A percentile compares a stretch with the other conserved stretches of the same genome.
Evolutionary conservation across 2,888 invertebrate genomes (phyloP).

Genomic region (Dendrolimus pini): DNA sequence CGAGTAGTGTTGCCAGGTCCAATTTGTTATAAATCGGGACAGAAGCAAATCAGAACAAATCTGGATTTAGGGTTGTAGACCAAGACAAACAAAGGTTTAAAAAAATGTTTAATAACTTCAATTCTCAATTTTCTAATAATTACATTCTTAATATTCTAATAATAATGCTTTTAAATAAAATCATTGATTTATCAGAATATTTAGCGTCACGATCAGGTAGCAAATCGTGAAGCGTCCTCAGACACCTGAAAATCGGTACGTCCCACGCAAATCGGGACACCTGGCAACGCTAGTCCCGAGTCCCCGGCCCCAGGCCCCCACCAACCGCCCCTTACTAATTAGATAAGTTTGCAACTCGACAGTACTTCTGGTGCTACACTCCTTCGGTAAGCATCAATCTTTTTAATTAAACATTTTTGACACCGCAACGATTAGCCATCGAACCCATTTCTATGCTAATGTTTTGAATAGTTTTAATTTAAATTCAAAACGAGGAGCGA

Average conservation of each 20-base stretch:
- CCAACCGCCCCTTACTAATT: slow-evolving; percentile 63
- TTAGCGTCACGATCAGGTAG: no score
- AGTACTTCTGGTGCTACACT: slow-evolving; percentile 71
- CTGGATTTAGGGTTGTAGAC: no score
- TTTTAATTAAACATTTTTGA: slow-evolving; percentile 77
- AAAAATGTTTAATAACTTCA: no score
- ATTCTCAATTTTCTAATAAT: no score
- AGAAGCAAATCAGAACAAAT: no score
- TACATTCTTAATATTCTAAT: no score
- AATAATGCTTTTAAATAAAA: no score
- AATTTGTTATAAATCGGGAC: no score
- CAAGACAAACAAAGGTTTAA: no score
- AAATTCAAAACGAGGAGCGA: slow-evolving; percentile 41
- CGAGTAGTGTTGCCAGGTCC: neutral
- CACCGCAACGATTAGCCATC: slow-evolving; percentile 71
- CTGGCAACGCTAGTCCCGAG: slow-evolving; percentile 10
- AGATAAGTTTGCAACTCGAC: slow-evolving; percentile 75
- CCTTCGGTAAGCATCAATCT: slow-evolving; percentile 73
- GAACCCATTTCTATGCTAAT: slow-evolving; percentile 65
- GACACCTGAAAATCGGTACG: slow-evolving; percentile 1
- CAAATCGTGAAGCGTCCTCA: no score
- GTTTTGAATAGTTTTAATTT: slow-evolving; percentile 51
- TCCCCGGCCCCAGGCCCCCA: slow-evolving; percentile 13
- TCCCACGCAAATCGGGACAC: no score
- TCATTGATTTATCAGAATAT: no score